These are phyloP conservation scores for Caenorhabditis inopinata DNA, from an alignment of 1,140 invertebrate species.

Conservation along the genomic window DNA sequence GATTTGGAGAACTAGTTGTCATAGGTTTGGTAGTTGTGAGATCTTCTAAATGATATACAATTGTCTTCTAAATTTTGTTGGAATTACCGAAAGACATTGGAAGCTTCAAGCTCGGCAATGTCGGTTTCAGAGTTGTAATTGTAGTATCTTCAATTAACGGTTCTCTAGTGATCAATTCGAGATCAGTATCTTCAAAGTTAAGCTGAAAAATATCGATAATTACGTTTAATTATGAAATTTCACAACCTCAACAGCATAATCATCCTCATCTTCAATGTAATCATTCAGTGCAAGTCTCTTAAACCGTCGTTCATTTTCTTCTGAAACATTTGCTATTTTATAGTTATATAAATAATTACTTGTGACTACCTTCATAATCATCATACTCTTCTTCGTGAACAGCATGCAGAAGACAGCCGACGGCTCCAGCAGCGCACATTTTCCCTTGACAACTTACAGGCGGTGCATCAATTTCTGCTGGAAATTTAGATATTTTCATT, in stretches of 20 bases:
- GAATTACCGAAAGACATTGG: background rate
- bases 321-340: background rate
- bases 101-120: constrained; percentile 1
- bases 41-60: background rate
- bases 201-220: background rate
- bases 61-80: background rate
- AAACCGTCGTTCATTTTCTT: background rate
- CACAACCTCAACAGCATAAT: constrained; percentile 32
- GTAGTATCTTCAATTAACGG: background rate
- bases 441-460: constrained; percentile 23
- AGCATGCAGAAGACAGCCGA: constrained; percentile 30
- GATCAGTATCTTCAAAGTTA: constrained; percentile 26
- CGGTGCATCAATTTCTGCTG: background rate
- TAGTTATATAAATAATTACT: no score
- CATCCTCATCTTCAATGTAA: constrained; percentile 34
- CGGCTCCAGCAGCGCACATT: constrained; percentile 22
- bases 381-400: background rate
- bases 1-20: background rate
- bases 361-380: constrained; percentile 23
- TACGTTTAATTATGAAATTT: background rate
- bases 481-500: background rate
- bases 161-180: constrained; percentile 6
- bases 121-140: background rate
- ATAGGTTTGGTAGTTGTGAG: background rate
- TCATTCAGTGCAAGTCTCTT: background rate